phyloP scores from a whole-genome alignment of 2,113 vertebrate species.

The Porphyrio hochstetteri region DNA sequence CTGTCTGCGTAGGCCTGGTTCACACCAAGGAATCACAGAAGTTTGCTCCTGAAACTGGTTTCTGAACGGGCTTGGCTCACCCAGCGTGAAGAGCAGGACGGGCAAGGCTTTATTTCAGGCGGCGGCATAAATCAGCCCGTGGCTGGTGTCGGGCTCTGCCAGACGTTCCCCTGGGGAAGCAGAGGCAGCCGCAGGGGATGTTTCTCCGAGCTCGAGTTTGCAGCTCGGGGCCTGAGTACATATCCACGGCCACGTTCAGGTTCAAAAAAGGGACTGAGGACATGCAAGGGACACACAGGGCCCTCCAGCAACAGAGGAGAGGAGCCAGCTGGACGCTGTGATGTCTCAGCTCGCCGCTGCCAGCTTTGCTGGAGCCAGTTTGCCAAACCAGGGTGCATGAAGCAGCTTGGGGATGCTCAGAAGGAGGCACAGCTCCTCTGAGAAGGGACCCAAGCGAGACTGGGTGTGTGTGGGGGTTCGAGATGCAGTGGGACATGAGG shows the following conservation, averaged over 20 bases:
- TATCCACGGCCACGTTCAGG: background rate
- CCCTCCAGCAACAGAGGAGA: background rate
- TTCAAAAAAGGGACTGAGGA: background rate
- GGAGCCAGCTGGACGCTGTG: conserved; percentile 17
- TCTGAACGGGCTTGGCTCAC: conserved; percentile 10
- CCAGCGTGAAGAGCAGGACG: conserved; percentile 41
- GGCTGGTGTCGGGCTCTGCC: conserved; percentile 28
- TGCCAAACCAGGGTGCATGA: background rate
- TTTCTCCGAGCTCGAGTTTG: conserved; percentile 6
- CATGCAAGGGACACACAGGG: background rate
- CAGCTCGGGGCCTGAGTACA: conserved; percentile 29
- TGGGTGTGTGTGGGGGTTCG: background rate
- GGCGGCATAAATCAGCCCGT: background rate
- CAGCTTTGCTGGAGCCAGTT: background rate
- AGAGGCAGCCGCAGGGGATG: background rate
- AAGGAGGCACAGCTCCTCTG: background rate
- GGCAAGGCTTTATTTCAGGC: conserved; percentile 25
- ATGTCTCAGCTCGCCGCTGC: background rate
- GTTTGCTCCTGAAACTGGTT: conserved; percentile 54
- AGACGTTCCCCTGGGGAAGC: conserved; percentile 31
- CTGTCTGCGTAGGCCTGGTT: conserved; percentile 24
- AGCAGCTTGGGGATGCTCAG: background rate
- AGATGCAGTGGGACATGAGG: background rate
- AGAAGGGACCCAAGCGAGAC: background rate
- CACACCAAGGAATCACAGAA: conserved; percentile 28